Percentiles rank a stretch among this genome's conserved stretches.
phyloP scores from a whole-genome alignment of 2,888 invertebrate species.

The Heliconius erato region DNA sequence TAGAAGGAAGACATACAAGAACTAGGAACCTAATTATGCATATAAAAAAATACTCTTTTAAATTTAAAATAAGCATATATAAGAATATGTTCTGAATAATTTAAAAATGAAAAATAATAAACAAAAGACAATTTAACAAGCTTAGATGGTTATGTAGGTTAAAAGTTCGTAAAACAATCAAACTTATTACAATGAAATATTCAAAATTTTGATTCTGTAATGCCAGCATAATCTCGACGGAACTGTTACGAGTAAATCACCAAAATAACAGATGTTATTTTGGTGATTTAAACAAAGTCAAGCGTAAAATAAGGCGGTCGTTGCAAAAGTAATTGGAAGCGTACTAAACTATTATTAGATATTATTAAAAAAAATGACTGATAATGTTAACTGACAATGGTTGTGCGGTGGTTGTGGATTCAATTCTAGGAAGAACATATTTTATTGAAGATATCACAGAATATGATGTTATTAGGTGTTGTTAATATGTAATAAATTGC shows the following conservation, averaged over 20 bases:
- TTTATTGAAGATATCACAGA: background rate
- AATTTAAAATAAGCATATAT: background rate
- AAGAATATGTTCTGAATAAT: background rate
- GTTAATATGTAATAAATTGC: background rate
- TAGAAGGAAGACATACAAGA: no score
- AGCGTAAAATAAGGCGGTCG: conserved; percentile 4
- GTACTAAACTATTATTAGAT: background rate
- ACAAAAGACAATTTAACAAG: background rate
- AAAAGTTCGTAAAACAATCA: conserved; percentile 18
- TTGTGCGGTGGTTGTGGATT: background rate
- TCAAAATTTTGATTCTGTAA: background rate
- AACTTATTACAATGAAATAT: background rate
- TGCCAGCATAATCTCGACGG: background rate
- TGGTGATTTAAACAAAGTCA: background rate
- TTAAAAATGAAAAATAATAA: background rate
- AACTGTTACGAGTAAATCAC: conserved; percentile 19
- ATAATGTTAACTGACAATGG: background rate
- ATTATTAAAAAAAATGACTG: no score
- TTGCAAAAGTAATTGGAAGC: background rate
- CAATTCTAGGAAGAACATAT: background rate
- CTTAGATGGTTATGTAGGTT: background rate
- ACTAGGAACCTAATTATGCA: no score
- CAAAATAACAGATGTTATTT: background rate
- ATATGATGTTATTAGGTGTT: background rate
- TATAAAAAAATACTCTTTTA: background rate